Conservation (phyloP, 2,113 vertebrate genomes). For the Charina bottae region DNA sequence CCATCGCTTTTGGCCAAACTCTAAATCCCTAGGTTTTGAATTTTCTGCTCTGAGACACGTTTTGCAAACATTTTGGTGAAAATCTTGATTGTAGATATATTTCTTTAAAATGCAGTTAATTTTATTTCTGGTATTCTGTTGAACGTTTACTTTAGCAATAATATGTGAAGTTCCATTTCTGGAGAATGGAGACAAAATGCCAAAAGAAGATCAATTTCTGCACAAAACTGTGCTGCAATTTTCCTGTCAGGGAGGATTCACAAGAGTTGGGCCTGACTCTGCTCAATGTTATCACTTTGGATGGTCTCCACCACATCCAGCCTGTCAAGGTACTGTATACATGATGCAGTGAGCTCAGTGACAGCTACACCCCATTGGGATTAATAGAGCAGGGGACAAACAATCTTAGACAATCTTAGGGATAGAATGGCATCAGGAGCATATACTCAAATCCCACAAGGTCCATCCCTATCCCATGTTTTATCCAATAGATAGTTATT, state of each 20-base stretch:
- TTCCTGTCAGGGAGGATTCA: slow-evolving; percentile 30
- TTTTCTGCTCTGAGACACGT: too few relatives aligned
- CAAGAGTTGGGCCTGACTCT: slow-evolving; percentile 66
- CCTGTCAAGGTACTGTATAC: slow-evolving; percentile 73
- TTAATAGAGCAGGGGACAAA: not conserved
- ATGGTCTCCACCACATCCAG: slow-evolving; percentile 71
- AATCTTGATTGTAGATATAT: not conserved
- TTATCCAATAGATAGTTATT: too few relatives aligned
- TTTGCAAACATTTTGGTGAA: too few relatives aligned
- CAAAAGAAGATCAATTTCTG: not conserved
- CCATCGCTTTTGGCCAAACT: too few relatives aligned
- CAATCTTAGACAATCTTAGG: too few relatives aligned
- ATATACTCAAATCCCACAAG: too few relatives aligned
- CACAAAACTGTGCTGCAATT: slow-evolving; percentile 67
- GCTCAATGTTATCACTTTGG: slow-evolving; percentile 78
- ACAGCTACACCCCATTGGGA: not conserved
- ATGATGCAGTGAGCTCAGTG: too few relatives aligned
- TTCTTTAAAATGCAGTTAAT: not conserved
- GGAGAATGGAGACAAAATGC: fast-evolving
- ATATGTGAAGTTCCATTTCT: slow-evolving; percentile 42
- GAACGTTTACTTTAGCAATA: slow-evolving; percentile 50
- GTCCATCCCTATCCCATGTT: too few relatives aligned
- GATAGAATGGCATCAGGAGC: too few relatives aligned
- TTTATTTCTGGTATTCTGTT: slow-evolving; percentile 27
- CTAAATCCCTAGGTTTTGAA: too few relatives aligned